Evolutionary conservation across 2,888 invertebrate genomes (phyloP).

Genomic region (Drosophila nigritarsus): DNA sequence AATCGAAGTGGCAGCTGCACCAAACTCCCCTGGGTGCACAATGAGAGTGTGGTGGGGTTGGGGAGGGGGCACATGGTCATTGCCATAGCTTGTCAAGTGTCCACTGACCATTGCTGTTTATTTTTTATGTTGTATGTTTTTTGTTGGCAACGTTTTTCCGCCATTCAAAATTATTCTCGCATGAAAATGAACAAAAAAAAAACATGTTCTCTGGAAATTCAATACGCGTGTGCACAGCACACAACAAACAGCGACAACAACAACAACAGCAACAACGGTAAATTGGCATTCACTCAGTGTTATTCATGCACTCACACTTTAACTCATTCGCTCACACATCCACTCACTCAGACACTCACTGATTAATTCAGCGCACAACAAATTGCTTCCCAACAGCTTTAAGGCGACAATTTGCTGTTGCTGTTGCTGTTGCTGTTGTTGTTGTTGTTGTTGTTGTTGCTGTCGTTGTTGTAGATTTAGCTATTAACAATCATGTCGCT

Average conservation of each 20-base stretch:
- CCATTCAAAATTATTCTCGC: conserved; percentile 74
- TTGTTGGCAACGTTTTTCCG: conserved; percentile 61
- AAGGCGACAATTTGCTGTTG: conserved; percentile 43
- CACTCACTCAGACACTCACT: conserved; percentile 38
- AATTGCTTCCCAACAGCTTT: conserved; percentile 59
- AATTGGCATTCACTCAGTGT: conserved; percentile 44
- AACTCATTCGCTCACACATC: conserved; percentile 21
- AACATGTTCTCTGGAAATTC: conserved; percentile 76
- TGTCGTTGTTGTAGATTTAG: conserved; percentile 28
- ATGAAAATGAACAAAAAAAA: conserved; percentile 64
- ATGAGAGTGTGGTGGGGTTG: no score
- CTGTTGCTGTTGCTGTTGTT: conserved; percentile 11
- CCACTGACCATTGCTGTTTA: conserved; percentile 26
- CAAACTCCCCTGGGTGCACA: conserved; percentile 7
- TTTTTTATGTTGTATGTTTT: conserved; percentile 40
- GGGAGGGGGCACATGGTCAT: conserved; percentile 44
- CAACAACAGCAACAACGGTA: conserved; percentile 10
- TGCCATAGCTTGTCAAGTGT: conserved; percentile 52
- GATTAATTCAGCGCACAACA: conserved; percentile 60
- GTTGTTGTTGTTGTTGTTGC: conserved; percentile 12
- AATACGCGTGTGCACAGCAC: conserved; percentile 69
- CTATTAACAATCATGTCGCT: conserved; percentile 53
- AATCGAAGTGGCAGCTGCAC: conserved; percentile 49
- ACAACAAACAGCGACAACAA: conserved; percentile 4
- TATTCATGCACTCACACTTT: conserved; percentile 47